Conservation (phyloP, 2,113 vertebrate species). For the Myotis davidii region DNA sequence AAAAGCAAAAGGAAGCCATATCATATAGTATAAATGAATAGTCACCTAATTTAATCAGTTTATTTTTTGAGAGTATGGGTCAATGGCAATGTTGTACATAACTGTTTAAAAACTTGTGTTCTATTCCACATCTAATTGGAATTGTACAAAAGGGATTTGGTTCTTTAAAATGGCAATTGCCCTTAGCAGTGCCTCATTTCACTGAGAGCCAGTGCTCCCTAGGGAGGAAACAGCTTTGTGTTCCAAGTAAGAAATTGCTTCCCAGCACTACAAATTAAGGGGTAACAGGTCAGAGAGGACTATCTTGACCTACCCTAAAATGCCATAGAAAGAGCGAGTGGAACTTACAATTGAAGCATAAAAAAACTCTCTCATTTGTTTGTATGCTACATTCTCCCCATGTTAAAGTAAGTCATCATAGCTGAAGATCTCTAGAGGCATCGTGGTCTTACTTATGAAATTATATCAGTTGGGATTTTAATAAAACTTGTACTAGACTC, state of each 20-base stretch:
- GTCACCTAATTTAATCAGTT: slow-evolving; percentile 5
- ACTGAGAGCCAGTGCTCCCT: neutral
- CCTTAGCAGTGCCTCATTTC: slow-evolving; percentile 42
- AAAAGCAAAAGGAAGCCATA: neutral
- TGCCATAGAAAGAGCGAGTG: neutral
- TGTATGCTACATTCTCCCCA: neutral
- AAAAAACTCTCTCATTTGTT: neutral
- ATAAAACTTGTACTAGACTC: neutral
- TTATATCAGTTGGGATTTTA: neutral
- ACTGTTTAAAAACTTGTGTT: neutral
- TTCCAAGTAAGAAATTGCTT: slow-evolving; percentile 46
- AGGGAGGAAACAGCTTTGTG: neutral
- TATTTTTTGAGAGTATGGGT: neutral
- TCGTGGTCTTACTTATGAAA: neutral
- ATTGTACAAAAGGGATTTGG: slow-evolving; percentile 6
- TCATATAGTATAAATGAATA: neutral
- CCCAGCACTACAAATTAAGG: neutral
- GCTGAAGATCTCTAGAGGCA: neutral
- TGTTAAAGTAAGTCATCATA: neutral
- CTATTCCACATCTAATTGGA: slow-evolving; percentile 10
- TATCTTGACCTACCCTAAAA: neutral
- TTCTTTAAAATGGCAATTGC: slow-evolving; percentile 51
- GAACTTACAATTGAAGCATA: neutral
- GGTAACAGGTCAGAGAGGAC: neutral
- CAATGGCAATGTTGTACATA: neutral